Conservation (phyloP, 2,888 invertebrate genomes). For the Eupithecia centaureata region DNA sequence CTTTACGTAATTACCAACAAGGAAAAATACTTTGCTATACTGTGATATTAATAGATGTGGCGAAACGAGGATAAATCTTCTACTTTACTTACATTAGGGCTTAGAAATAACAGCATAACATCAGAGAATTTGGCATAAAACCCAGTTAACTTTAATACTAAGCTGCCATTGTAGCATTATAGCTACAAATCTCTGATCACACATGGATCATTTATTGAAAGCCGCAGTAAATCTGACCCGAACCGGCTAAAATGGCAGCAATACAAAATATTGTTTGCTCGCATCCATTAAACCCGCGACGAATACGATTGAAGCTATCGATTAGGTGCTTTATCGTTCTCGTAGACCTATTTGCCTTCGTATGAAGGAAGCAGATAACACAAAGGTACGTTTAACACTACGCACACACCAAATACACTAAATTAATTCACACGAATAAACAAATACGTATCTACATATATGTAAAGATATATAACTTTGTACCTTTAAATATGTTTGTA, state of each 20-base stretch:
- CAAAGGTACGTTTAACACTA: not conserved
- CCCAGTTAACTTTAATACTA: not conserved
- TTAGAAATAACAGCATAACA: not conserved
- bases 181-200: constrained; percentile 29
- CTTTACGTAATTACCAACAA: constrained; percentile 53
- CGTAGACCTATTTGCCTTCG: constrained; percentile 35
- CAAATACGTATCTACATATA: too few relatives aligned
- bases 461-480: too few relatives aligned
- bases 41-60: not conserved
- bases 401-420: too few relatives aligned
- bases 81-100: not conserved
- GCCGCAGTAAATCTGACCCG: constrained; percentile 11
- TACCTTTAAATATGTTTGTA: too few relatives aligned
- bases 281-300: constrained; percentile 32
- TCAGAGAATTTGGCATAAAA: not conserved
- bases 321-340: constrained; percentile 31
- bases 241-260: constrained; percentile 20
- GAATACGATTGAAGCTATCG: constrained; percentile 37
- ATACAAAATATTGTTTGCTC: constrained; percentile 35
- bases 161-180: not conserved
- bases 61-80: not conserved
- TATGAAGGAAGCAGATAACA: constrained; percentile 34
- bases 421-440: too few relatives aligned
- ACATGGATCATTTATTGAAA: constrained; percentile 11
- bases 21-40: constrained; percentile 20